Base-by-base conservation (phyloP, 2,113 vertebrate genomes). In the Hiodon alosoides region DNA sequence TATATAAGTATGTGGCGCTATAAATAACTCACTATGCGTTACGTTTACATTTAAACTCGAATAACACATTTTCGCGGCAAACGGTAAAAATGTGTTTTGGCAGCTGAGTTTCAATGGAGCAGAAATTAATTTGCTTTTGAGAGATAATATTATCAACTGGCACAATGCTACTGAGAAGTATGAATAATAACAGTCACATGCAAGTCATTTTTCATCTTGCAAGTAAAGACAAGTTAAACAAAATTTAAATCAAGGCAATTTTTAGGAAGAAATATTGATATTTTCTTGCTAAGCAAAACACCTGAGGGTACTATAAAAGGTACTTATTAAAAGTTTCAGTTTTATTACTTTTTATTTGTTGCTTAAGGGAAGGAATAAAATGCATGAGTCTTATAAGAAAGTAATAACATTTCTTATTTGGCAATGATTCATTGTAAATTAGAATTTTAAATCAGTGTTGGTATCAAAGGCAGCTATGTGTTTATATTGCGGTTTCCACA, bases 251-350 rank as follows among this genome's bases (percentile, higher is more conserved):
- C 78, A 81, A 77, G 67, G 57, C 71, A 79, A 81, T 79, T 76
- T 85, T 83, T 79, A 72, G 46, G 82, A 76, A 80, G 80, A 86
- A 85, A 80, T 67, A 82, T 84, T 81, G 75, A 85, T 86, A 85
- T 86, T 76, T 79, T 79, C 77, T 79, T 84, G 77, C 85, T 83
- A 81, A 80, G 83, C 60, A 81, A 90, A 84, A 84, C 82, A 83
- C 85, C 83, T 76, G 71, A 79, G 79, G 85, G 79, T 80, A 71
- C 80, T 78, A 80, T 71, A 57, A 81, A 81, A 81, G 77, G 74
- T 83, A 82, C 84, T 88, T 87, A 90, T 91, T 89, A 89, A 89
- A 89, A 88, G 86, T 89, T 89, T 86, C 85, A 71, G 81, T 83
- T 83, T 87, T 86, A 90, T 90, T 90, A 87, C 83, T 77, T 87